These are phyloP conservation scores for Erythrolamprus reginae DNA, from an alignment of 2,113 vertebrate species.

Conservation along the genomic window DNA sequence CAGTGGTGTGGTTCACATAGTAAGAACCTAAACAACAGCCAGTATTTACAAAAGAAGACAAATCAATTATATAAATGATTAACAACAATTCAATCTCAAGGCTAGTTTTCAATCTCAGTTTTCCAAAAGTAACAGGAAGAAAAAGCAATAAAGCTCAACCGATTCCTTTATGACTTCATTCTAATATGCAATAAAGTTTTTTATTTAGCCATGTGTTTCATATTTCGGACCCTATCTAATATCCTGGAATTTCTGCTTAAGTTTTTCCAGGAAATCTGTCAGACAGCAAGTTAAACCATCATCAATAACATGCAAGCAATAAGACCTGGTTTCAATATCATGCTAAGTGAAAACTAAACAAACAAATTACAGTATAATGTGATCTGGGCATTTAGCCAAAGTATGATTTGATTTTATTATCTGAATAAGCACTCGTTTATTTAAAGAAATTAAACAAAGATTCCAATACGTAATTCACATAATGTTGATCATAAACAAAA, in stretches of 20 bases:
- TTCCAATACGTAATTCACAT: background rate
- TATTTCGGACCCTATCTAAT: background rate
- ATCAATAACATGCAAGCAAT: background rate
- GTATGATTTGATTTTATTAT: background rate
- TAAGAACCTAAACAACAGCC: background rate
- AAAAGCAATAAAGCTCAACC: background rate
- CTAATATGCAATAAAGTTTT: background rate
- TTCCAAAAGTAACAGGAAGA: background rate
- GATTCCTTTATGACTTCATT: background rate
- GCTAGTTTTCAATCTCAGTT: too few relatives aligned
- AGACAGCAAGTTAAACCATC: background rate
- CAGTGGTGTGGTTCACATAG: background rate
- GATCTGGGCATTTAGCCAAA: background rate
- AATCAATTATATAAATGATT: background rate
- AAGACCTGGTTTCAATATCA: background rate
- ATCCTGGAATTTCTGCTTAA: background rate
- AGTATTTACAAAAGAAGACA: background rate
- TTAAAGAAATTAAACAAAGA: background rate
- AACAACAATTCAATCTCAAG: background rate
- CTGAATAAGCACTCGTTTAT: background rate
- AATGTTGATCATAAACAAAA: conserved; percentile 2
- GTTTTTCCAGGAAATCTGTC: background rate
- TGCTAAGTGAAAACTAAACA: background rate
- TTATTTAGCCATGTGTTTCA: background rate
- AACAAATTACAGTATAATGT: background rate